phyloP scores from a whole-genome alignment of 2,797 vertebrate genomes.

The Sandelia bainsii region DNA sequence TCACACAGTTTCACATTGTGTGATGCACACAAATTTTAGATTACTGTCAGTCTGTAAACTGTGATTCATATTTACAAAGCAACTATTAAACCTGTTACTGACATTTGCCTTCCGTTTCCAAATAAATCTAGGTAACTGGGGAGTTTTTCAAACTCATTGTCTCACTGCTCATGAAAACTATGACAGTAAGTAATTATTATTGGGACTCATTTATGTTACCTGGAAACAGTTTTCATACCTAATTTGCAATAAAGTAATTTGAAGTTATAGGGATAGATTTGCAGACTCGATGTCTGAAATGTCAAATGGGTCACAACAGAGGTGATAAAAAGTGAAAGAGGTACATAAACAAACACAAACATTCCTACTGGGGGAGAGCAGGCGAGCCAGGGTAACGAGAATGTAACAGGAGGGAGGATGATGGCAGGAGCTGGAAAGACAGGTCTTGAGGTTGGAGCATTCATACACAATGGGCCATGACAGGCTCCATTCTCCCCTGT shows the following conservation, averaged over 20 bases:
- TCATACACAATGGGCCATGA: conserved; percentile 78
- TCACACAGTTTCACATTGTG: too few relatives aligned
- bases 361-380: conserved; percentile 65
- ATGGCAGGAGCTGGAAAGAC: conserved; percentile 56
- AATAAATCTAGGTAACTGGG: too few relatives aligned
- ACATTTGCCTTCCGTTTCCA: too few relatives aligned
- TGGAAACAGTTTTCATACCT: background rate
- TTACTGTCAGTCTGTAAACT: too few relatives aligned
- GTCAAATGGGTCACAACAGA: conserved; percentile 50
- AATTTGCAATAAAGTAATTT: background rate
- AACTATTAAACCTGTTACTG: too few relatives aligned
- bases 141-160: too few relatives aligned
- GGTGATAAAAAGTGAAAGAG: conserved; percentile 41
- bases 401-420: conserved; percentile 58
- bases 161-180: background rate
- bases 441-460: conserved; percentile 70
- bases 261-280: background rate
- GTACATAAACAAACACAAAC: conserved; percentile 68
- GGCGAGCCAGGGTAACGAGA: conserved; percentile 45
- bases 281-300: conserved; percentile 19
- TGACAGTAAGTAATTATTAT: too few relatives aligned
- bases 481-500: conserved; percentile 78
- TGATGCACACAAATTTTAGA: too few relatives aligned
- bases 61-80: too few relatives aligned
- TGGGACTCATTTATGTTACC: too few relatives aligned